Percentiles rank a stretch among this genome's conserved stretches.
Conservation (phyloP, 2,113 vertebrate species). For the Paradoxurus hermaphroditus region DNA sequence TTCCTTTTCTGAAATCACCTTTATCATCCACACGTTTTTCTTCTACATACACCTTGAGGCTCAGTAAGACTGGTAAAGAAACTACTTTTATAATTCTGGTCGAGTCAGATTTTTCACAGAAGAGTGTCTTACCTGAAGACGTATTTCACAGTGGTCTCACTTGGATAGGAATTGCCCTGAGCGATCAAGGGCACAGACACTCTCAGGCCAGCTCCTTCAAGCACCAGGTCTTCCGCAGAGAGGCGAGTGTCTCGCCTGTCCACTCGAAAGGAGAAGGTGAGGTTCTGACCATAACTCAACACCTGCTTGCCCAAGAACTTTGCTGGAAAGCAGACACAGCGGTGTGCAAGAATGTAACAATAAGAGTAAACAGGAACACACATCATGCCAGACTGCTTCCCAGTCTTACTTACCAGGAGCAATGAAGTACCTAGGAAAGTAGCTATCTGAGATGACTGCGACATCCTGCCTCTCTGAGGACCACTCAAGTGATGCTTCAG, state of each 20-base stretch:
- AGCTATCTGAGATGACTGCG: conserved; percentile 92
- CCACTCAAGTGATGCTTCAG: conserved; percentile 88
- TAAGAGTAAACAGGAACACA: background rate
- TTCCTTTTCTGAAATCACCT: background rate
- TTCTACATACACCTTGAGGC: background rate
- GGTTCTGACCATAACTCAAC: conserved; percentile 95
- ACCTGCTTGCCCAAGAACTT: conserved; percentile 95
- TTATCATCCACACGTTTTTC: background rate
- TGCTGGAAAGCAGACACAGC: conserved; percentile 80
- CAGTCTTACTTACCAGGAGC: conserved; percentile 89
- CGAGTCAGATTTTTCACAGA: background rate
- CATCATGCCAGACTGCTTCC: accelerated
- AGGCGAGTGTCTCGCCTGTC: conserved; percentile 93
- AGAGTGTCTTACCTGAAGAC: conserved; percentile 90
- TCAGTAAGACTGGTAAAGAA: conserved; percentile 10
- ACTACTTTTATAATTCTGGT: background rate
- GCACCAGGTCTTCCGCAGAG: conserved; percentile 95
- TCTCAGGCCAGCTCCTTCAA: conserved; percentile 91
- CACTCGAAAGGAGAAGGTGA: conserved; percentile 92
- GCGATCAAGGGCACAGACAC: conserved; percentile 95
- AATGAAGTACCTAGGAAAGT: conserved; percentile 95
- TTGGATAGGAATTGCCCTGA: conserved; percentile 96
- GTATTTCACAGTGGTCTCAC: conserved; percentile 88
- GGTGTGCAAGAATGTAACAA: background rate
- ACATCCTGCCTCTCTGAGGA: conserved; percentile 87